Evolutionary conservation across 1,140 invertebrate genomes (phyloP).

Genomic region (Trichomalopsis sarcophagae): DNA sequence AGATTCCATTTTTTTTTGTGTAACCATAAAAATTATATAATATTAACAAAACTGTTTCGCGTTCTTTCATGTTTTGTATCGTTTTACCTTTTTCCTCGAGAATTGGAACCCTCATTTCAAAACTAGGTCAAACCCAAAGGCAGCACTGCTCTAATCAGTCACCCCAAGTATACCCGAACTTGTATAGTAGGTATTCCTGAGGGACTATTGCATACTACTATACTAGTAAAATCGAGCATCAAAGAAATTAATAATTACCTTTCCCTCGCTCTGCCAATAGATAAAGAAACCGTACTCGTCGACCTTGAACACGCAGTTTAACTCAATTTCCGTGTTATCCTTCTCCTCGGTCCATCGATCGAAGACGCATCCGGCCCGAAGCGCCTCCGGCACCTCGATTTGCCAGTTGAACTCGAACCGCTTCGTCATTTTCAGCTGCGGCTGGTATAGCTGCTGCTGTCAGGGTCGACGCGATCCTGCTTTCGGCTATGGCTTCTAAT

Average conservation of each 20-base stretch:
- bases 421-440: slow-evolving; percentile 89
- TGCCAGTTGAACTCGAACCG: slow-evolving; percentile 99
- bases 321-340: slow-evolving; percentile 91
- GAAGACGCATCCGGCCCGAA: slow-evolving; percentile 89
- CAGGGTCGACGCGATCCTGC: background rate
- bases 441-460: background rate
- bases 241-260: slow-evolving; percentile 76
- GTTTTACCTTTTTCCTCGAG: too few relatives aligned
- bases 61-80: too few relatives aligned
- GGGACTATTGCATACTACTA: background rate
- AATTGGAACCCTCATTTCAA: too few relatives aligned
- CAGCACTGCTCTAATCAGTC: too few relatives aligned
- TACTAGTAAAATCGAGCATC: background rate
- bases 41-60: too few relatives aligned
- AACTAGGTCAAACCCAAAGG: background rate
- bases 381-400: slow-evolving; percentile 90
- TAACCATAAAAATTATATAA: too few relatives aligned
- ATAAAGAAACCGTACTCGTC: slow-evolving; percentile 99
- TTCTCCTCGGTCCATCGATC: slow-evolving; percentile 98
- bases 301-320: slow-evolving; percentile 93
- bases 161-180: background rate
- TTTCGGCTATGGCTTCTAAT: background rate
- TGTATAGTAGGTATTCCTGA: background rate
- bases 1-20: too few relatives aligned
- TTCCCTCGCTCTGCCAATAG: slow-evolving; percentile 98